Evolutionary conservation across 2,113 vertebrate species (phyloP).

Genomic region (Synodontis membranacea): DNA sequence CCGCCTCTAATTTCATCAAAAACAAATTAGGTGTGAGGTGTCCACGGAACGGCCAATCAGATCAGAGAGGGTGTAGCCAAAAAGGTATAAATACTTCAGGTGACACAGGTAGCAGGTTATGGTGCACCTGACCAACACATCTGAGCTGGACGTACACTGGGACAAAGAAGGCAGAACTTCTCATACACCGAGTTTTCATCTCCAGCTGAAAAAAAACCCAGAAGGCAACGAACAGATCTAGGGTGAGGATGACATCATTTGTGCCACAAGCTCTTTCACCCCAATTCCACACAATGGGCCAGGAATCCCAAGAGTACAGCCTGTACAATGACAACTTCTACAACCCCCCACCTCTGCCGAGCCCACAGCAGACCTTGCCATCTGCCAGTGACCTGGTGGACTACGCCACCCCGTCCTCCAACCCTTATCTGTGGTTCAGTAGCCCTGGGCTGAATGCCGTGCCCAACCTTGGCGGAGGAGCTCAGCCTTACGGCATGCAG

Average conservation of each 20-base stretch:
- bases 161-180: slow-evolving; percentile 15
- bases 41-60: slow-evolving; percentile 61
- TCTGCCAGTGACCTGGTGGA: slow-evolving; percentile 74
- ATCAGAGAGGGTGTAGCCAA: slow-evolving; percentile 54
- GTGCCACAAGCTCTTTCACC: slow-evolving; percentile 76
- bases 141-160: slow-evolving; percentile 37
- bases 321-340: slow-evolving; percentile 85
- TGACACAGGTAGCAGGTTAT: slow-evolving; percentile 63
- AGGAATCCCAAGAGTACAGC: slow-evolving; percentile 84
- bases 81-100: slow-evolving; percentile 66
- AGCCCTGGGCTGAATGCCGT: slow-evolving; percentile 73
- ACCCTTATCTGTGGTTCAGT: slow-evolving; percentile 79
- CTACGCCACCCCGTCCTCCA: slow-evolving; percentile 66
- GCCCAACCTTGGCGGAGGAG: slow-evolving; percentile 58
- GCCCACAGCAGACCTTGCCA: slow-evolving; percentile 66
- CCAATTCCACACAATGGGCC: slow-evolving; percentile 80
- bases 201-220: not conserved
- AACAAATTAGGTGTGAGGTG: slow-evolving; percentile 41
- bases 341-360: slow-evolving; percentile 75
- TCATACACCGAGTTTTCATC: not conserved
- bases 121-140: slow-evolving; percentile 50
- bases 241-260: slow-evolving; percentile 83
- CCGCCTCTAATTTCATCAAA: slow-evolving; percentile 30
- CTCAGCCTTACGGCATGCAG: slow-evolving; percentile 77
- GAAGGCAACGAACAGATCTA: not conserved